Evolutionary conservation across 2,113 vertebrate species (phyloP).

Genomic region (Grallaria varia): DNA sequence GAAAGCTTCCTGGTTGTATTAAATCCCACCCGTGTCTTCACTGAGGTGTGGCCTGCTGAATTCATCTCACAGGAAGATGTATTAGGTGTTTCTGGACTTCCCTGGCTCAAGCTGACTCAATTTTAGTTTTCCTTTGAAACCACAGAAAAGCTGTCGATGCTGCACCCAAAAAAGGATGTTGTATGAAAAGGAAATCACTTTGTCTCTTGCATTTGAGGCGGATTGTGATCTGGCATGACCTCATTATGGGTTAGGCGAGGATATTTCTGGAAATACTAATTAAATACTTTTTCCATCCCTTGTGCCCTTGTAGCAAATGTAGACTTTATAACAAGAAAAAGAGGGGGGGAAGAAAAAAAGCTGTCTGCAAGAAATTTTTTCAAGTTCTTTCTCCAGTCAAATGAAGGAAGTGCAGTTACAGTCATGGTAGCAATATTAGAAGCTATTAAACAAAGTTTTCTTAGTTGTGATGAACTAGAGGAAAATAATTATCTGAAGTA

Average conservation of each 20-base stretch:
- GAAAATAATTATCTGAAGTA: conserved; percentile 33
- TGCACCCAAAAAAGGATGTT: conserved; percentile 54
- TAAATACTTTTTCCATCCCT: conserved; percentile 70
- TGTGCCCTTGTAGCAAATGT: conserved; percentile 49
- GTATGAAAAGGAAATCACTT: conserved; percentile 63
- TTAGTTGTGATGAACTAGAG: not conserved
- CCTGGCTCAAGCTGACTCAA: not conserved
- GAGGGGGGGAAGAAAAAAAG: not conserved
- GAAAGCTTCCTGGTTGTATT: not conserved
- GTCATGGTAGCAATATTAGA: conserved; percentile 43
- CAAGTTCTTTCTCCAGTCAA: not conserved
- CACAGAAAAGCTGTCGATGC: conserved; percentile 23
- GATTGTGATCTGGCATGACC: conserved; percentile 67
- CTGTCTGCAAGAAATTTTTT: conserved; percentile 46
- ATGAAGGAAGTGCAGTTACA: conserved; percentile 42
- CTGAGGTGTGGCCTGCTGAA: not conserved
- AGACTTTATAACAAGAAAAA: conserved; percentile 56
- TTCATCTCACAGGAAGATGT: conserved; percentile 8
- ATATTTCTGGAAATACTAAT: conserved; percentile 75
- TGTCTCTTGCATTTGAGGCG: conserved; percentile 64
- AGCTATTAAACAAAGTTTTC: conserved; percentile 43
- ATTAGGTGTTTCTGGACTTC: conserved; percentile 36
- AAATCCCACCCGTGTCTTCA: not conserved
- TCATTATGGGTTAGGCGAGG: conserved; percentile 67
- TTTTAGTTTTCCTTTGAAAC: conserved; percentile 45